Percentiles rank a stretch among this genome's conserved stretches.
phyloP scores from a whole-genome alignment of 2,888 invertebrate genomes.

The Apodemia zela region DNA sequence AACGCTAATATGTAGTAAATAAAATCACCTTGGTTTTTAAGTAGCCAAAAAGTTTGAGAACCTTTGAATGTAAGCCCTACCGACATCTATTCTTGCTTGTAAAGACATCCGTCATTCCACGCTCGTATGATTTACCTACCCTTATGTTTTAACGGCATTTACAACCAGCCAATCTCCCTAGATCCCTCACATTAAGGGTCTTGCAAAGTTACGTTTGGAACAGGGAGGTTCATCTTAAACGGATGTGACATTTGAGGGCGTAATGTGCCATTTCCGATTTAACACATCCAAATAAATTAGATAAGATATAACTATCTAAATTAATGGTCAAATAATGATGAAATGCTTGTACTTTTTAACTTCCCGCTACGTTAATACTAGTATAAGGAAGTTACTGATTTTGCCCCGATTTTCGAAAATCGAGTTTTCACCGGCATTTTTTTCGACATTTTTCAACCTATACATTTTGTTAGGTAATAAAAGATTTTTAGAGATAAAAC shows the following conservation, averaged over 20 bases:
- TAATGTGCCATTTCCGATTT: constrained; percentile 73
- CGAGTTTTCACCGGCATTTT: too few species aligned
- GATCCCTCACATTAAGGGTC: constrained; percentile 32
- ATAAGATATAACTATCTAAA: not conserved
- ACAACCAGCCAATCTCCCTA: constrained; percentile 39
- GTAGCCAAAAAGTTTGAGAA: constrained; percentile 45
- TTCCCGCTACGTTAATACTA: too few species aligned
- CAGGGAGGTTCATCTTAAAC: constrained; percentile 33
- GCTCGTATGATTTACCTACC: constrained; percentile 55
- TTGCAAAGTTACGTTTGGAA: constrained; percentile 12
- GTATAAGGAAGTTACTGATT: too few species aligned
- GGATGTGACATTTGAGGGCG: constrained; percentile 41
- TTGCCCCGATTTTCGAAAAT: too few species aligned
- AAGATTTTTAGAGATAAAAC: too few species aligned
- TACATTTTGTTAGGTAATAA: too few species aligned
- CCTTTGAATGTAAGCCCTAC: constrained; percentile 40
- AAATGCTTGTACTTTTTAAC: too few species aligned
- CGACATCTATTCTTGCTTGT: constrained; percentile 69
- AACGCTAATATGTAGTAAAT: too few species aligned
- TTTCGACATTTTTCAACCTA: too few species aligned
- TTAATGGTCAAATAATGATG: too few species aligned
- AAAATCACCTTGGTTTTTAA: not conserved
- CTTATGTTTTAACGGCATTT: constrained; percentile 51
- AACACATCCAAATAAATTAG: constrained; percentile 27
- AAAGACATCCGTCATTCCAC: constrained; percentile 76